Conservation (phyloP, 2,888 invertebrate species). For the Drosophila heteroneura region DNA sequence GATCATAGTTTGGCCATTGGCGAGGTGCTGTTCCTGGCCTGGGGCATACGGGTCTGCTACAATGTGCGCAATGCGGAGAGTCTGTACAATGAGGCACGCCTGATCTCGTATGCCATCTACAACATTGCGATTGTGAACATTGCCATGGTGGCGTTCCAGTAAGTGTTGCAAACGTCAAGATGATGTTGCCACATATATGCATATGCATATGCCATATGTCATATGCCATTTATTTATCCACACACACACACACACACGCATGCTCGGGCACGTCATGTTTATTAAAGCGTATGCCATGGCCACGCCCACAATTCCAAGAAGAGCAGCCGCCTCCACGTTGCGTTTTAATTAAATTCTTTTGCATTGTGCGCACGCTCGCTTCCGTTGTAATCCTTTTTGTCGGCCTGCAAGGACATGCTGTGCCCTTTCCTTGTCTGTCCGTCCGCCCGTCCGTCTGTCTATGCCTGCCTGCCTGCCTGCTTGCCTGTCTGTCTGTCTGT, state of each 20-base stretch:
- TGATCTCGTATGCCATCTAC: slow-evolving; percentile 97
- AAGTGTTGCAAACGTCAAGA: slow-evolving; percentile 86
- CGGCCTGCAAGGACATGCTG: slow-evolving; percentile 40
- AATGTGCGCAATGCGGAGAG: slow-evolving; percentile 96
- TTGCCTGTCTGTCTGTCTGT: no score
- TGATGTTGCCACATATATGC: neutral
- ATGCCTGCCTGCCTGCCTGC: slow-evolving; percentile 1
- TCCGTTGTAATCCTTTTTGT: slow-evolving; percentile 72
- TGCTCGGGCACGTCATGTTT: slow-evolving; percentile 41
- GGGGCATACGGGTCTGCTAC: slow-evolving; percentile 94
- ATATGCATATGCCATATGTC: neutral
- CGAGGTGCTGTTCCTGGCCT: slow-evolving; percentile 90
- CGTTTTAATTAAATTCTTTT: slow-evolving; percentile 77
- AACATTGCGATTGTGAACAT: slow-evolving; percentile 97
- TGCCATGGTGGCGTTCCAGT: slow-evolving; percentile 97
- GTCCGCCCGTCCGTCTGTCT: neutral
- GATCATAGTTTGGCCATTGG: slow-evolving; percentile 96
- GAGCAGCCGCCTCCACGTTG: slow-evolving; percentile 19
- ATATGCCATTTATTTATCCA: neutral
- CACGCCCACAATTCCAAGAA: slow-evolving; percentile 35
- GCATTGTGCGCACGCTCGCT: slow-evolving; percentile 61
- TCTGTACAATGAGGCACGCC: slow-evolving; percentile 95
- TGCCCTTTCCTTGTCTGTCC: slow-evolving; percentile 1
- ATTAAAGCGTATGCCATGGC: slow-evolving; percentile 27
- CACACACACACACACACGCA: slow-evolving; percentile 17